A percentile compares a stretch with the other conserved stretches of the same genome.
These are phyloP conservation scores for Dasyornis broadbenti DNA, from an alignment of 2,113 vertebrate genomes.

Conservation along the genomic window DNA sequence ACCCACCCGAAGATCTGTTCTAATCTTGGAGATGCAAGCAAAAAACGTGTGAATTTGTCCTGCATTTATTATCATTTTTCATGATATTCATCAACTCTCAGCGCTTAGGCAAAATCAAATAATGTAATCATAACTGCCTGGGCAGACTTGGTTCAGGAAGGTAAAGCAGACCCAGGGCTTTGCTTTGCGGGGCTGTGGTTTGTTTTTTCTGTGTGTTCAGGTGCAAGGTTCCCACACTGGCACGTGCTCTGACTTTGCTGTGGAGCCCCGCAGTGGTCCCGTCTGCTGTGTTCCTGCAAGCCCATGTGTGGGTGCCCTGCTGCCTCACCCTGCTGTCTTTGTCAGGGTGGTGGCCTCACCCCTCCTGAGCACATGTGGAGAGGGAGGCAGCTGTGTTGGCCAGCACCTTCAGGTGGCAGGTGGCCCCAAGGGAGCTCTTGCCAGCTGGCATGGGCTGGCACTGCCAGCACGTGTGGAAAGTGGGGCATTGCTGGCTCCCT, in stretches of 20 bases:
- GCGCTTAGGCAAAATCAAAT: neutral
- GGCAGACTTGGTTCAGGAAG: neutral
- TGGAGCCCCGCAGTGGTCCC: neutral
- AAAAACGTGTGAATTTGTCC: neutral
- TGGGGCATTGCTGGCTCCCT: neutral
- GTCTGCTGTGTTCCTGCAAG: neutral
- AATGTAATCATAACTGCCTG: fast-evolving
- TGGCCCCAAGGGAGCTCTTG: neutral
- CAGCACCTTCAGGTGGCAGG: neutral
- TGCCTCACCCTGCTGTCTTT: fast-evolving
- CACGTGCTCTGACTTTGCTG: neutral
- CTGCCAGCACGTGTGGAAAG: neutral
- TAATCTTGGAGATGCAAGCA: neutral
- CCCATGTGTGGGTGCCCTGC: neutral
- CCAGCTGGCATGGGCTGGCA: neutral
- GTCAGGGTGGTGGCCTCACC: neutral
- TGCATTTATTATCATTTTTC: neutral
- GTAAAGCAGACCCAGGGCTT: neutral
- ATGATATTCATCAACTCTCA: neutral
- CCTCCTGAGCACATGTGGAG: neutral
- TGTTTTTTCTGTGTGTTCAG: too few relatives aligned
- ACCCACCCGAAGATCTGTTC: neutral
- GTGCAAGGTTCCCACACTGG: neutral
- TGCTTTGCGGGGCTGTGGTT: neutral
- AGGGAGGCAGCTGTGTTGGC: neutral